phyloP scores from a whole-genome alignment of 2,888 invertebrate species.

The Drosophila eohydei region DNA sequence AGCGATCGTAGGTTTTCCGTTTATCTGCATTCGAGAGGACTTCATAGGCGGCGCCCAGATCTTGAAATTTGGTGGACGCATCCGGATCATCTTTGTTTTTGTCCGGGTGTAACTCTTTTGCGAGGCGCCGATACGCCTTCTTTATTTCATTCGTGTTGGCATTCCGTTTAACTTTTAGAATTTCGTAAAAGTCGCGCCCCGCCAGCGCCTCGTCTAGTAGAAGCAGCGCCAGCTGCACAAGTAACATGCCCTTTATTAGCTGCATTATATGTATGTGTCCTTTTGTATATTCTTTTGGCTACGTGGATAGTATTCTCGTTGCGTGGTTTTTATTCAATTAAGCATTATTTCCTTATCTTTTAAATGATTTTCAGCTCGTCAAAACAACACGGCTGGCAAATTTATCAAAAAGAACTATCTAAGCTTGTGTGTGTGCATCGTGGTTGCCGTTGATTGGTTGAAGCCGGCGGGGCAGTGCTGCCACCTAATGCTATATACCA shows the following conservation, averaged over 20 bases:
- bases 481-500: constrained; percentile 20
- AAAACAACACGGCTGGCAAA: constrained; percentile 64
- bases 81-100: constrained; percentile 97
- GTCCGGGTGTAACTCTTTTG: constrained; percentile 98
- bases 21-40: constrained; percentile 97
- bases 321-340: constrained; percentile 27
- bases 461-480: constrained; percentile 53
- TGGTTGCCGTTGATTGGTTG: constrained; percentile 80
- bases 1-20: constrained; percentile 96
- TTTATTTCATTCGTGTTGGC: constrained; percentile 98
- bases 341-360: constrained; percentile 45
- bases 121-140: constrained; percentile 97
- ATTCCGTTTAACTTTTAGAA: constrained; percentile 91
- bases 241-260: constrained; percentile 54
- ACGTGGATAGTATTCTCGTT: constrained; percentile 28
- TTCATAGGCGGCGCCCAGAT: constrained; percentile 98
- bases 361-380: constrained; percentile 23
- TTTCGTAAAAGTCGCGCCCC: constrained; percentile 97
- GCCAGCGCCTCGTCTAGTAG: constrained; percentile 83
- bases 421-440: constrained; percentile 71
- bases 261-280: constrained; percentile 54
- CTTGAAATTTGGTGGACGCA: constrained; percentile 97
- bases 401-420: constrained; percentile 44
- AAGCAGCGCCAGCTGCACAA: constrained; percentile 70
- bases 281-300: constrained; percentile 7